Evolutionary conservation across 2,113 vertebrate genomes (phyloP).

Genomic region (Cyphomyrus plagiostoma): DNA sequence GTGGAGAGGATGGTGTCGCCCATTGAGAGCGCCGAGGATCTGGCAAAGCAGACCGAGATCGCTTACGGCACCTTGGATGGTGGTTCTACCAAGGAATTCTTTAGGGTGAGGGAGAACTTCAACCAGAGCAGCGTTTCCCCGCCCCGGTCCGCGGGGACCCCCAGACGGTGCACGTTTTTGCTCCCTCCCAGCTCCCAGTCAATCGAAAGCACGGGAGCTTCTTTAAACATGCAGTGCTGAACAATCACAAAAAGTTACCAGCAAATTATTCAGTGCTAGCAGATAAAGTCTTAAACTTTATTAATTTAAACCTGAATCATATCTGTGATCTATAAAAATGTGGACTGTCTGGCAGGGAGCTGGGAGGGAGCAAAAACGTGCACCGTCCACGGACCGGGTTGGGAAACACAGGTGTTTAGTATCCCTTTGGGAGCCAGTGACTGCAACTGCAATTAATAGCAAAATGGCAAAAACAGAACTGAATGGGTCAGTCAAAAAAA

Average conservation of each 20-base stretch:
- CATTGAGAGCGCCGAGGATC: constrained; percentile 83
- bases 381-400: background rate
- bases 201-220: background rate
- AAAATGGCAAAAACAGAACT: background rate
- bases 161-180: background rate
- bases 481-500: background rate
- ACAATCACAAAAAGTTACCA: background rate
- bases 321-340: background rate
- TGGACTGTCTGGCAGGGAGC: background rate
- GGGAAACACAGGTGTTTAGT: too few species aligned
- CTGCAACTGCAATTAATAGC: background rate
- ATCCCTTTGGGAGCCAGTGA: background rate
- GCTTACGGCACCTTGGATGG: constrained; percentile 89
- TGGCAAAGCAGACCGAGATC: constrained; percentile 84
- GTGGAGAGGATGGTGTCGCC: constrained; percentile 96
- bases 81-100: constrained; percentile 95
- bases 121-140: background rate
- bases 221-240: background rate
- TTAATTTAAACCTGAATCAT: background rate
- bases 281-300: background rate
- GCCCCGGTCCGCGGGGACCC: background rate
- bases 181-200: background rate
- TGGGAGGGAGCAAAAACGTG: background rate
- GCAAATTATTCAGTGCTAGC: background rate
- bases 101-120: constrained; percentile 66